Base-by-base conservation (phyloP, 2,888 invertebrate genomes). In the Eupsilia transversa region DNA sequence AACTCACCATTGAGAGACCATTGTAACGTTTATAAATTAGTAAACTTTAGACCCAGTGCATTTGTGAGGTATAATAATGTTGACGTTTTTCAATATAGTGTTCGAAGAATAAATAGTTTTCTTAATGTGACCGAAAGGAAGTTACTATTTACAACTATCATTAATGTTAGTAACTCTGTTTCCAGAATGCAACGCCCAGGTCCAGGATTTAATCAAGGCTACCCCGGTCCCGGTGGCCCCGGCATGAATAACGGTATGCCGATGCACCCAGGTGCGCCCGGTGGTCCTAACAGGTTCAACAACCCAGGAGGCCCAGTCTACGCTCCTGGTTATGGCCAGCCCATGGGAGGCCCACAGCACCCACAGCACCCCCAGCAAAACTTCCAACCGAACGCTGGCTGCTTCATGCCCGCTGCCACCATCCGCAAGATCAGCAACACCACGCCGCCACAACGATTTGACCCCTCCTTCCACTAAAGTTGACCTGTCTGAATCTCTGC, bases 101-200 rank as follows among this genome's bases (percentile, higher is more conserved):
- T 54, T 52, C 17, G 7, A 20, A n/a, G n/a, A 54, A 33, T 30
- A 20, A 4, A 41, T n/a, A n/a, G n/a, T 41, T 43, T 14, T 30
- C 5, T 14, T 3, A 38, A 46, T 7, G 49, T 79, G 14, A 9
- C 23, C 27, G 7, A 41, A 33, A 43, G 14, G 20, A 27, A 30
- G 38, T 46, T 52, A 41, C 14, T 23, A 27, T 33, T 5, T 63
- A 12, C 27, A 49, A 27, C 30, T 14, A 60, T 52, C 0, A 49
- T 41, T 69, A 59, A 74, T 33, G 10, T 43, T 20, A 35, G 33
- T 43, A 30, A 27, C 0, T 38, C 20, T 65, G 23, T 74, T 92
- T 86, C 23, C 88, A 95, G 94, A 89, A 95, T 95, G 95, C 94
- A 95, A 79, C 94, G 92, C 64, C 91, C 92, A 78, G 91, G 92